Evolutionary conservation across 2,113 vertebrate genomes (phyloP).

Genomic region (Callithrix jacchus): DNA sequence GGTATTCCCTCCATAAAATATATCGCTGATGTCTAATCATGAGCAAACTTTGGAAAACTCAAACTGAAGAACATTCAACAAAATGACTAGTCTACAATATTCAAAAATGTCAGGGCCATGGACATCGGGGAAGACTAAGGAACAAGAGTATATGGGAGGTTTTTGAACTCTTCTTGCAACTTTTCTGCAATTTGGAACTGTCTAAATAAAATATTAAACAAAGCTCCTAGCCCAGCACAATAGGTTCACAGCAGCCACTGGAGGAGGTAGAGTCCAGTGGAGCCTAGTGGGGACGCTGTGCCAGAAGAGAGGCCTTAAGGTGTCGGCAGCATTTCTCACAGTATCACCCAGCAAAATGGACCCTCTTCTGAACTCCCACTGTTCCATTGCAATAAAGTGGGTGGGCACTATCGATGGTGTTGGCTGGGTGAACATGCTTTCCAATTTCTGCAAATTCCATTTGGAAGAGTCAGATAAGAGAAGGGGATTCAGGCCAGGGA

Average conservation of each 20-base stretch:
- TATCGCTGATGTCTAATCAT: background rate
- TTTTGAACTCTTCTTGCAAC: background rate
- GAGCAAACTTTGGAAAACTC: background rate
- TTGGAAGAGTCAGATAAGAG: background rate
- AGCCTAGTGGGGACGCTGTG: fast-evolving
- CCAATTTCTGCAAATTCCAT: background rate
- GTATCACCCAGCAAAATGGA: background rate
- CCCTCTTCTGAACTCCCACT: background rate
- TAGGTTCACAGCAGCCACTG: background rate
- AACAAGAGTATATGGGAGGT: background rate
- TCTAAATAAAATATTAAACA: background rate
- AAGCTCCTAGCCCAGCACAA: background rate
- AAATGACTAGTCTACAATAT: background rate
- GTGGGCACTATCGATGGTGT: background rate
- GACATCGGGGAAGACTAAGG: background rate
- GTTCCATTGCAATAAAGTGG: background rate
- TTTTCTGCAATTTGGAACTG: background rate
- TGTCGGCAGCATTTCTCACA: background rate
- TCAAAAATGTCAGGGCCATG: background rate
- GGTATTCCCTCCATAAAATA: background rate
- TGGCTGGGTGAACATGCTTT: background rate
- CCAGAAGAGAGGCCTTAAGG: background rate
- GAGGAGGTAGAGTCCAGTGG: background rate
- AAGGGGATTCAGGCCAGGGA: background rate
- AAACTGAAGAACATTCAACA: background rate